Conservation (phyloP, 2,113 vertebrate genomes). For the Carollia perspicillata region DNA sequence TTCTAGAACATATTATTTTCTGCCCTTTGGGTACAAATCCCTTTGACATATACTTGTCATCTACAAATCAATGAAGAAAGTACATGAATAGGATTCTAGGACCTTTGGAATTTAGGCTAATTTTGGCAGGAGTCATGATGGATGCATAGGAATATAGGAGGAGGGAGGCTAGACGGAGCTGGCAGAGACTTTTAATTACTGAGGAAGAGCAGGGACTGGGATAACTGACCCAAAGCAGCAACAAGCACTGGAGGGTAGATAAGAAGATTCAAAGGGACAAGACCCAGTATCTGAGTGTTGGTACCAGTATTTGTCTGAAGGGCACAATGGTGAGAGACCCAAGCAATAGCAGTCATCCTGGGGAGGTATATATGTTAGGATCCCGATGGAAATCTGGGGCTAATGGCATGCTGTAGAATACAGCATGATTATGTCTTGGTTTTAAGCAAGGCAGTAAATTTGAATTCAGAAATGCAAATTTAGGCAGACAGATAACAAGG, state of each 20-base stretch:
- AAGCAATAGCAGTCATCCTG: neutral
- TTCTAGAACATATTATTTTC: conserved; percentile 48
- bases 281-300: neutral
- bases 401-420: neutral
- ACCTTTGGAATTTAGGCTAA: neutral
- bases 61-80: neutral
- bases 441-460: neutral
- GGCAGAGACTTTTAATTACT: neutral
- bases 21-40: conserved; percentile 7
- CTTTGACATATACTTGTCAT: conserved; percentile 24
- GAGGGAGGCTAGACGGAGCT: neutral
- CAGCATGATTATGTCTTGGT: neutral
- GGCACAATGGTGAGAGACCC: neutral
- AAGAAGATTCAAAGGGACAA: neutral
- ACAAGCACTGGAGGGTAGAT: neutral
- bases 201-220: neutral
- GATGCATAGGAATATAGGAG: neutral
- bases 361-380: neutral
- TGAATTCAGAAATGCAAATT: neutral
- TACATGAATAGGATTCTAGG: neutral
- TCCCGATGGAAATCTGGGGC: neutral
- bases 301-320: neutral
- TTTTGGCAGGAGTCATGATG: neutral
- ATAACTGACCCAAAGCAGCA: neutral
- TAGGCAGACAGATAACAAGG: neutral